Conservation (phyloP, 2,113 vertebrate genomes). For the Benthochromis sp. region DNA sequence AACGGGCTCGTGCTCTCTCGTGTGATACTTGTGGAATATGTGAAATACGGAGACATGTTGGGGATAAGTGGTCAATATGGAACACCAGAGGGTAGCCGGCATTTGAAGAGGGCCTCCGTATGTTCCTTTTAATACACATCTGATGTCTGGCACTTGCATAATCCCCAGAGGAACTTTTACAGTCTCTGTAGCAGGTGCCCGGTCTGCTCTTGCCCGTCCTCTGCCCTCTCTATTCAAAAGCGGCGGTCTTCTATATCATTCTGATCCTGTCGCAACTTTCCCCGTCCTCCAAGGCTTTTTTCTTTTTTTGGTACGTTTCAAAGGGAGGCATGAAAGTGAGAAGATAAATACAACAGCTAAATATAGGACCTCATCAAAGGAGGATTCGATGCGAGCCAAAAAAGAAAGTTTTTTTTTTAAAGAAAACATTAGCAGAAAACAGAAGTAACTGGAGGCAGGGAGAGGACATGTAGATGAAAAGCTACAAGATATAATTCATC, state of each 20-base stretch:
- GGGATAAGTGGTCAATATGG: constrained; percentile 23
- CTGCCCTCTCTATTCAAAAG: background rate
- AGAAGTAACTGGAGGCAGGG: background rate
- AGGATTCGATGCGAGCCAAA: constrained; percentile 26
- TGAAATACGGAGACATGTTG: background rate
- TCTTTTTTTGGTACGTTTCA: background rate
- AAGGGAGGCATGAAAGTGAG: constrained; percentile 1
- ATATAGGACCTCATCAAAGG: constrained; percentile 48
- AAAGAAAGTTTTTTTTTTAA: background rate
- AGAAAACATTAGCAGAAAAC: constrained; percentile 23
- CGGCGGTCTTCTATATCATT: background rate
- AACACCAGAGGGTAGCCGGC: background rate
- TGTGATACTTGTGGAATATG: background rate
- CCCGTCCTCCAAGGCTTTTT: background rate
- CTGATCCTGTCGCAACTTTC: constrained; percentile 1
- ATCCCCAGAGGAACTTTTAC: constrained; percentile 16
- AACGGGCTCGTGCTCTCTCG: background rate
- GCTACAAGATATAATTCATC: constrained; percentile 5
- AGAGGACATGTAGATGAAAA: constrained; percentile 19
- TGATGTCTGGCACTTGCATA: constrained; percentile 32
- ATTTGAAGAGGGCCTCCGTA: background rate
- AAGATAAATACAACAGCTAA: constrained; percentile 34
- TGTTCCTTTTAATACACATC: constrained; percentile 14
- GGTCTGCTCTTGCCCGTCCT: background rate
- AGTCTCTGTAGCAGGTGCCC: background rate